Evolutionary conservation across 2,888 invertebrate species (phyloP), one percentile per base, ranked within the genome.

Genomic region (Bellardia bayeri): DNA sequence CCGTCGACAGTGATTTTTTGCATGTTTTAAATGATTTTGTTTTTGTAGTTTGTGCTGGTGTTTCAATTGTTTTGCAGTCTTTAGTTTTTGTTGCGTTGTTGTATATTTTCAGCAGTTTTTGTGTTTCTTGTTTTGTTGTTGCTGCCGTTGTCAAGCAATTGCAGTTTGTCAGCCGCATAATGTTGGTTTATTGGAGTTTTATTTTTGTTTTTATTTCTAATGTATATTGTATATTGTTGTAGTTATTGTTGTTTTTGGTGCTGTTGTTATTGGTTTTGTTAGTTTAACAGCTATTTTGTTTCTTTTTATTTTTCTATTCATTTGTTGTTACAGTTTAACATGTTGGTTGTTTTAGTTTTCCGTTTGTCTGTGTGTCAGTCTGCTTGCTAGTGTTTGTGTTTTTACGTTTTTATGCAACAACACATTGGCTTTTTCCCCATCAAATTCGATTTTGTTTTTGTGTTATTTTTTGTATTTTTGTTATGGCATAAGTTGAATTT

Each of bases 131-230:
- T 72, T 54, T 72, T 84, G 68, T 37, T 23, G 45, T 49, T 75
- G 85, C 49, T 78, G 87, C 58, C 51, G 78, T 80, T 84, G 78
- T 81, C 79, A 82, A 84, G 81, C 85, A 76, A 76, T 85, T 85
- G 88, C 82, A 82, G 71, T 88, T 79, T 74, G 80, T 82, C 82
- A 85, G 85, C 88, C 85, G 79, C 84, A 88, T 85, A 86, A 85
- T 86, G 86, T 79, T 86, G 84, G 75, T 82, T 83, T 76, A 72
- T 84, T 78, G 78, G 45, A 78, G 74, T 78, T 78, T 76, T 66
- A 72, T 49, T 56, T 45, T 68, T 23, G 9, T 49, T 58, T 45
- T 33, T 42, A 11, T 33, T 61, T 37, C 9, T 42, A 8, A n/a
- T 42, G 42, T 68, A 16, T 72, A 64, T 69, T 58, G n/a, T 13